A percentile compares a stretch with the other conserved stretches of the same genome.
Evolutionary conservation across 2,113 vertebrate species (phyloP).

Genomic region (Rhabdomys dilectus): DNA sequence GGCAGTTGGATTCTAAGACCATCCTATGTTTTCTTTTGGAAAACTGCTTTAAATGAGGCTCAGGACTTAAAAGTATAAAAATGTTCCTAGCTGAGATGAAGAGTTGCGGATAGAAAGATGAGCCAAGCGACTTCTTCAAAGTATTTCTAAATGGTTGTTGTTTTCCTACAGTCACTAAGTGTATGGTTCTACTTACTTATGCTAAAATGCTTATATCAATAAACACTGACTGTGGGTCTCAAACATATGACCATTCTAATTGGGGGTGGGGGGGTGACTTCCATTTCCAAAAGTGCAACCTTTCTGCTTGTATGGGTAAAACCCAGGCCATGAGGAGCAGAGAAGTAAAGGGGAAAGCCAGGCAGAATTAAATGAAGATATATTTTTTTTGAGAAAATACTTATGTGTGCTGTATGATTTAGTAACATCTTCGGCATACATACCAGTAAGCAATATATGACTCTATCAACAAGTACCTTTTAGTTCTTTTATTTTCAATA

Average conservation of each 20-base stretch:
- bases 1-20: not conserved
- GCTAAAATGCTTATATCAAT: not conserved
- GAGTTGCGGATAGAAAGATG: not conserved
- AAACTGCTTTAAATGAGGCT: not conserved
- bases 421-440: not conserved
- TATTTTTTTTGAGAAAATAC: not conserved
- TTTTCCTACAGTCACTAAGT: not conserved
- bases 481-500: constrained; percentile 60
- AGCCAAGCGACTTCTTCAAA: not conserved
- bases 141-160: not conserved
- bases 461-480: constrained; percentile 1
- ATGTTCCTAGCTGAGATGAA: not conserved
- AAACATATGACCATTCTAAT: not conserved
- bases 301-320: not conserved
- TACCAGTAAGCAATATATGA: not conserved
- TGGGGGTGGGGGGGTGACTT: not conserved
- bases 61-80: not conserved
- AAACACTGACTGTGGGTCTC: not conserved
- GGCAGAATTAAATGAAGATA: not conserved
- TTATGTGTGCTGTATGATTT: not conserved
- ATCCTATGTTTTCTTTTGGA: not conserved
- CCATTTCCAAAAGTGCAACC: not conserved
- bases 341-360: not conserved
- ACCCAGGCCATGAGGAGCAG: not conserved
- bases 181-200: not conserved